A percentile compares a stretch with the other conserved stretches of the same genome.
Conservation (phyloP, 2,888 invertebrate species). For the Oegoconia quadripuncta region DNA sequence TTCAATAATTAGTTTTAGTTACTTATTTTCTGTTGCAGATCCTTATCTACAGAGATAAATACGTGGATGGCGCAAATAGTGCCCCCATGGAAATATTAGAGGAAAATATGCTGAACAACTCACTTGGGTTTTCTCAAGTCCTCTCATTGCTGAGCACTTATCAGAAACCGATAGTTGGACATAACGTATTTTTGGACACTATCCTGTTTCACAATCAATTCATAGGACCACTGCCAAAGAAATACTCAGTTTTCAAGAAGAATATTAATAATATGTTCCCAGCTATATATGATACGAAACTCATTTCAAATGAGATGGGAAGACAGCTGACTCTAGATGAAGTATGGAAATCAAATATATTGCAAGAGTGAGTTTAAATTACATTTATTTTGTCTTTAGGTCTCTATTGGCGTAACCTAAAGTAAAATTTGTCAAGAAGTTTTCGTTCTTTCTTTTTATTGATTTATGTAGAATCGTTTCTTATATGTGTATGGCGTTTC, state of each 20-base stretch:
- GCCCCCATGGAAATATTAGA: slow-evolving; percentile 61
- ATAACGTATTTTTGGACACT: slow-evolving; percentile 85
- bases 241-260: slow-evolving; percentile 82
- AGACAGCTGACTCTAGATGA: slow-evolving; percentile 62
- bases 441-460: too few species aligned
- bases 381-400: too few species aligned
- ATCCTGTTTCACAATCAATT: slow-evolving; percentile 86
- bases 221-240: slow-evolving; percentile 82
- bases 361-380: slow-evolving; percentile 76
- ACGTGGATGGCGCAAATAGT: slow-evolving; percentile 55
- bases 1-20: too few species aligned
- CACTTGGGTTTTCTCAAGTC: slow-evolving; percentile 83
- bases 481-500: too few species aligned
- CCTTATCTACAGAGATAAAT: slow-evolving; percentile 58
- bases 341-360: slow-evolving; percentile 70
- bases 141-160: slow-evolving; percentile 78
- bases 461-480: too few species aligned
- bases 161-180: slow-evolving; percentile 86
- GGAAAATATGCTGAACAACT: slow-evolving; percentile 65
- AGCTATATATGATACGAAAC: slow-evolving; percentile 85
- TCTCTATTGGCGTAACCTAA: too few species aligned
- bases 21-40: slow-evolving; percentile 53
- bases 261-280: slow-evolving; percentile 82
- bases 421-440: too few species aligned
- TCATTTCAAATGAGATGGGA: slow-evolving; percentile 79